Evolutionary conservation across 2,113 vertebrate species (phyloP), one percentile per base, ranked within the genome.

Genomic region (Anser brachyrhynchus): DNA sequence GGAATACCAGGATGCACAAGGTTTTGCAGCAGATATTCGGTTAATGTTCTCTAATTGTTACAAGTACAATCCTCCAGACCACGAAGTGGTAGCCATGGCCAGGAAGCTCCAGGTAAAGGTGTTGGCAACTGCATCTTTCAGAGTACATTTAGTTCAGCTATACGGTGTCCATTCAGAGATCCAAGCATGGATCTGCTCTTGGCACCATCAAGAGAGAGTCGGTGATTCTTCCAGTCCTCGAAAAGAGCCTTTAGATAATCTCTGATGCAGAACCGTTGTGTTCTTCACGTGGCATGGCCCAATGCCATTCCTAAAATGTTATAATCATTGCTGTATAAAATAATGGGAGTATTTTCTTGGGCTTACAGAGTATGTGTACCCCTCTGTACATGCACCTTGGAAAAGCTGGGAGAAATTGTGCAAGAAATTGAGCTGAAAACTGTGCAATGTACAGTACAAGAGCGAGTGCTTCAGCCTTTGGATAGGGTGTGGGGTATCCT

Each of bases 31-130:
- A 3, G 99, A 99, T 77, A 98, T 99, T 76, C 98, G 99, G 95
- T 97, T 99, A 93, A 99, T 99, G 98, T 99, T 99, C 97, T 99
- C 99, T 46, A 99, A 99, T 93, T 99, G 99, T 93, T 99, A 99
- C 98, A 99, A 99, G 95, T 99, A 99, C 98, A 99, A 99, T 89
- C 99, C 99, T 46, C 98, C 99, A 1, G 98, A 99, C 96, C 99
- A 99, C 0, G 98, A 98, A 39, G 98, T 99, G 51, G 99, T 99
- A 31, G 97, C 98, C 11, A 99, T 98, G 98, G 99, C 99, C 95
- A 97, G 98, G 93, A 99, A 98, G 91, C 99, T 99, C 21, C 99
- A 99, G 99, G 99, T 99, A 96, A 91, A 92, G 43, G 62, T 69
- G 82, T 81, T 92, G 85, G 14, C 52, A 94, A 21, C 64, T 76